phyloP scores from a whole-genome alignment of 2,113 vertebrate species.

The Rutilus rutilus region DNA sequence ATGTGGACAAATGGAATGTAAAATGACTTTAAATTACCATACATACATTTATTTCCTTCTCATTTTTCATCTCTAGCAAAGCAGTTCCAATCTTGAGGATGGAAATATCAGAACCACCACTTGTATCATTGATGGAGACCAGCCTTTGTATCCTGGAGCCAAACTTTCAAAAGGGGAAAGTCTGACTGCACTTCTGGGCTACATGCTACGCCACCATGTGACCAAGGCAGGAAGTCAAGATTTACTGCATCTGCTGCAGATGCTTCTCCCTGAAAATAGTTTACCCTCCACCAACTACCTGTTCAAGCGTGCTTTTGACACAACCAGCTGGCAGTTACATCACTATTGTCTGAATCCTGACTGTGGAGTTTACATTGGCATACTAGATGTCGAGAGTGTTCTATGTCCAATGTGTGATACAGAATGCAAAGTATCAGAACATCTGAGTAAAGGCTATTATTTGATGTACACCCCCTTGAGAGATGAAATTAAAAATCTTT shows the following conservation, averaged over 20 bases:
- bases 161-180: slow-evolving; percentile 1
- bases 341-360: background rate
- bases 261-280: background rate
- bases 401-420: too few species aligned
- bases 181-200: background rate
- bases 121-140: background rate
- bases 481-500: slow-evolving; percentile 3
- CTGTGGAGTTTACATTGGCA: too few species aligned
- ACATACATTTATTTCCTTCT: background rate
- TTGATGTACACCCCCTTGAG: too few species aligned
- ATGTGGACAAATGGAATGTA: background rate
- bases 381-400: too few species aligned
- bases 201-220: slow-evolving; percentile 2
- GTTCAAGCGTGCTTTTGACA: background rate
- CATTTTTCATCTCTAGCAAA: background rate
- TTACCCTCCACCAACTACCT: background rate
- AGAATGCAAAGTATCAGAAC: too few species aligned
- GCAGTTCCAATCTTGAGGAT: background rate
- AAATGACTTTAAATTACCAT: background rate
- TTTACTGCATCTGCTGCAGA: background rate
- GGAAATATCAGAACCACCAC: background rate
- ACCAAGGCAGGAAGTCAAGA: background rate
- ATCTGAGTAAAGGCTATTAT: too few species aligned
- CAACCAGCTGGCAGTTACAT: background rate
- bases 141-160: background rate